phyloP scores from a whole-genome alignment of 2,797 vertebrate genomes.

The Euthynnus affinis region DNA sequence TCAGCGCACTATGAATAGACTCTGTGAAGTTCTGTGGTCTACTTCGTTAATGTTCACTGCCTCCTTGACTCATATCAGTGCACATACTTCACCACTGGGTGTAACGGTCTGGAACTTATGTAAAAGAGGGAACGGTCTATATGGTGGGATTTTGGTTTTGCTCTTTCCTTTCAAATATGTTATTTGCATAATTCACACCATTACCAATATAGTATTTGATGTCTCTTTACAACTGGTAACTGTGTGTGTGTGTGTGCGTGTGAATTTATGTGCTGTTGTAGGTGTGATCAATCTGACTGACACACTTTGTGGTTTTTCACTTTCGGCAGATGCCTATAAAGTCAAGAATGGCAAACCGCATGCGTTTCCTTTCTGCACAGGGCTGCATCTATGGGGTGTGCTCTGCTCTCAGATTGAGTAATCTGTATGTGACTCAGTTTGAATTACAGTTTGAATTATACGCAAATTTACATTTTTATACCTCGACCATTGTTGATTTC shows the following conservation, averaged over 20 bases:
- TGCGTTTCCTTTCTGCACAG: slow-evolving; percentile 36
- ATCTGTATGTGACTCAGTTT: slow-evolving; percentile 12
- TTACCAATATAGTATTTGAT: not conserved
- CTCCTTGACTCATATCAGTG: slow-evolving; percentile 32
- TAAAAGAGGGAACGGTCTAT: not conserved
- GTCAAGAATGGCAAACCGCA: slow-evolving; percentile 45
- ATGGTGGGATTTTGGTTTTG: slow-evolving; percentile 14
- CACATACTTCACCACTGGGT: not conserved
- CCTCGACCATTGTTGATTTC: not conserved
- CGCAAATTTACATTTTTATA: not conserved
- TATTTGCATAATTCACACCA: slow-evolving; percentile 4
- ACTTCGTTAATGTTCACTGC: slow-evolving; percentile 12
- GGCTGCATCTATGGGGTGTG: not conserved
- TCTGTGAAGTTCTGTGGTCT: slow-evolving; percentile 17
- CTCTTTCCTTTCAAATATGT: not conserved
- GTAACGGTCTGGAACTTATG: slow-evolving; percentile 23
- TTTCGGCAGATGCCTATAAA: slow-evolving; percentile 33
- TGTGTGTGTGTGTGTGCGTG: slow-evolving; percentile 15
- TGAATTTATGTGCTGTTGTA: not conserved
- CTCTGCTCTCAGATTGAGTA: not conserved
- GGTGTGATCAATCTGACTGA: slow-evolving; percentile 14
- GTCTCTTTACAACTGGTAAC: not conserved
- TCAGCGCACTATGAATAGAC: slow-evolving; percentile 47
- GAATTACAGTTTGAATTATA: slow-evolving; percentile 7
- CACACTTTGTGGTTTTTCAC: slow-evolving; percentile 55